Conservation (phyloP, 2,113 vertebrate species). For the Melanostigma gelatinosum region DNA sequence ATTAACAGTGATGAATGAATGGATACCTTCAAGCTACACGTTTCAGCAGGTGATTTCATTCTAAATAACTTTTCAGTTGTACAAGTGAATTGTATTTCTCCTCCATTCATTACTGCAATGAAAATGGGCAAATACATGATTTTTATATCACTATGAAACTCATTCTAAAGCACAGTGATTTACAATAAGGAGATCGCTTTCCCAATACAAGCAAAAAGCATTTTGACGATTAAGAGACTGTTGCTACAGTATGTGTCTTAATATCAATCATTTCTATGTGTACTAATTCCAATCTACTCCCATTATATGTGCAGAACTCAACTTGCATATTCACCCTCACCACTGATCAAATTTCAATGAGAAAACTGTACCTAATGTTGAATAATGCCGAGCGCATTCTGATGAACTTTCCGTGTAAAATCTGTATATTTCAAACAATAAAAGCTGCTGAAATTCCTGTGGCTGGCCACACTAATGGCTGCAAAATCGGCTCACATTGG, state of each 20-base stretch:
- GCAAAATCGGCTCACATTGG: constrained; percentile 29
- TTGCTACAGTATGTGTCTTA: background rate
- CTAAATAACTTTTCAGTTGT: constrained; percentile 2
- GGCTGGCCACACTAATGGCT: constrained; percentile 17
- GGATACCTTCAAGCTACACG: background rate
- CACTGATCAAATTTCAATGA: background rate
- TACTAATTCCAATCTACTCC: background rate
- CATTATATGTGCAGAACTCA: background rate
- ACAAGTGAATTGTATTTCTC: background rate
- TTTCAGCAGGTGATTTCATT: background rate
- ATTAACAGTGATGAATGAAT: background rate
- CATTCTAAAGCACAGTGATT: background rate
- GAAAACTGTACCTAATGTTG: background rate
- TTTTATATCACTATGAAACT: background rate
- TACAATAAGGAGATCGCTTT: background rate
- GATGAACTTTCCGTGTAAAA: background rate
- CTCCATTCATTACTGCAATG: background rate
- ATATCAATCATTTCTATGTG: background rate
- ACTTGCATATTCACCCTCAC: background rate
- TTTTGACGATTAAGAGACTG: background rate
- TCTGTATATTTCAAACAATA: background rate
- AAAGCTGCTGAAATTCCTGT: constrained; percentile 2
- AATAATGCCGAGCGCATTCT: background rate
- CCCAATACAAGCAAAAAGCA: background rate
- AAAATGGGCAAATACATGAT: background rate